Evolutionary conservation across 2,113 vertebrate genomes (phyloP), one percentile per base, ranked within the genome.

Genomic region (Oryzias celebensis): DNA sequence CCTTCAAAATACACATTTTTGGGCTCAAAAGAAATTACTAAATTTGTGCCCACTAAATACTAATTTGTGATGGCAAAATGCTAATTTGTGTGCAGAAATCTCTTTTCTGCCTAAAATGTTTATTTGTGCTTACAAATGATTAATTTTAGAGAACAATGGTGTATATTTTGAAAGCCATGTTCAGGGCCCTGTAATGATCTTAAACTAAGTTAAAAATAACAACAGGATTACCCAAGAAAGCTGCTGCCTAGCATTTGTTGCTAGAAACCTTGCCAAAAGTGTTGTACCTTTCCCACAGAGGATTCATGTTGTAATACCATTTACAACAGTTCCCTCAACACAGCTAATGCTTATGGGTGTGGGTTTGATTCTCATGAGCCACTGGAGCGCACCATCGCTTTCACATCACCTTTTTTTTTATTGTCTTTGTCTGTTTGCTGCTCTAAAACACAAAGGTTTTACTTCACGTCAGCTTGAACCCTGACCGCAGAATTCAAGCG

Each of bases 191-290:
- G 13, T n/a, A 56, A 2, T 1, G 36, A 41, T 59, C 36, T 66
- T 47, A 43, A 62, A 24, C 12, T 36, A 22, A 58, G 14, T 42
- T 5, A 22, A 22, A 42, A 20, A 60, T 14, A 43, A 49, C 17
- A 44, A 58, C 28, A 45, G 20, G 13, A n/a, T 56, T 52, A 65
- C 13, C 58, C 26, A n/a, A 54, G 47, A 53, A 36, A 60, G 10
- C 10, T 45, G 75, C 70, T 82, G 63, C 73, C 58, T 52, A 57
- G 79, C 57, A 58, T 42, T 65, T 64, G 69, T 71, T 73, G 69
- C 65, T 41, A 70, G 69, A 65, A 65, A 66, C 57, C 53, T 46
- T 50, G 57, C 49, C 67, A 62, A 41, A 71, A 49, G 45, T 50
- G 14, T 5, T 69, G 58, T 58, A 63, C 45, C 16, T 16, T 23